Percentiles rank a stretch among this genome's conserved stretches.
Conservation (phyloP, 2,888 invertebrate species). For the Lordiphosa andalusiaca region DNA sequence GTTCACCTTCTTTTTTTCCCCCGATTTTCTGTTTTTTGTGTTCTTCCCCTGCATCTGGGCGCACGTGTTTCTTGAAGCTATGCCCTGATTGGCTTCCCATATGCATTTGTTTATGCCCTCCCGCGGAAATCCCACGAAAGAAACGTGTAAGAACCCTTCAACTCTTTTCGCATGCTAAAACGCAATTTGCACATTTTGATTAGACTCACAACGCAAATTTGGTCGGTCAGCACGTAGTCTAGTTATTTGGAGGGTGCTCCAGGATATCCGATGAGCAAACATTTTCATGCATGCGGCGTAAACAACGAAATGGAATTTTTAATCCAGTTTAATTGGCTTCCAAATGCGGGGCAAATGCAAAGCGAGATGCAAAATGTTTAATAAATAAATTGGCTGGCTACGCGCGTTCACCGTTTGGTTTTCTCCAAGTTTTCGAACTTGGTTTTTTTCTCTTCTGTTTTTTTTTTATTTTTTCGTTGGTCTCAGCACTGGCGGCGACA, state of each 20-base stretch:
- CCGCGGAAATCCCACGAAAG: slow-evolving; percentile 20
- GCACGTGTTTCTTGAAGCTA: too few relatives aligned
- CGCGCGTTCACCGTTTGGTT: slow-evolving; percentile 3
- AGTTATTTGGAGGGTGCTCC: slow-evolving; percentile 30
- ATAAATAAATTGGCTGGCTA: slow-evolving; percentile 58
- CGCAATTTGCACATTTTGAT: slow-evolving; percentile 56
- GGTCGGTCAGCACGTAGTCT: slow-evolving; percentile 35
- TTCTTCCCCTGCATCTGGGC: neutral
- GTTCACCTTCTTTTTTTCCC: too few relatives aligned
- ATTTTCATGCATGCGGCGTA: slow-evolving; percentile 51
- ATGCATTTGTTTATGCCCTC: slow-evolving; percentile 26
- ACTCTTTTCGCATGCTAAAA: slow-evolving; percentile 26
- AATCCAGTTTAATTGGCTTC: slow-evolving; percentile 70
- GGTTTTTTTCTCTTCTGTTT: slow-evolving; percentile 16
- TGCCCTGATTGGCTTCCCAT: neutral
- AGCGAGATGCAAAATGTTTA: slow-evolving; percentile 46
- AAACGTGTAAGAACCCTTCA: slow-evolving; percentile 19
- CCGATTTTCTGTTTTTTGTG: too few relatives aligned
- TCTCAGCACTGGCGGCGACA: slow-evolving; percentile 48
- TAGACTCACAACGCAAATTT: slow-evolving; percentile 48
- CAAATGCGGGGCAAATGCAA: slow-evolving; percentile 16
- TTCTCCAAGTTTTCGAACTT: slow-evolving; percentile 23
- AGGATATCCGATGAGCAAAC: slow-evolving; percentile 43
- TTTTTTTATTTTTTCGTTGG: too few relatives aligned
- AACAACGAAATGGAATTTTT: slow-evolving; percentile 71